Percentiles rank a stretch among this genome's conserved stretches.
Conservation (phyloP, 1,140 invertebrate species). For the Holcopasites calliopsidis region DNA sequence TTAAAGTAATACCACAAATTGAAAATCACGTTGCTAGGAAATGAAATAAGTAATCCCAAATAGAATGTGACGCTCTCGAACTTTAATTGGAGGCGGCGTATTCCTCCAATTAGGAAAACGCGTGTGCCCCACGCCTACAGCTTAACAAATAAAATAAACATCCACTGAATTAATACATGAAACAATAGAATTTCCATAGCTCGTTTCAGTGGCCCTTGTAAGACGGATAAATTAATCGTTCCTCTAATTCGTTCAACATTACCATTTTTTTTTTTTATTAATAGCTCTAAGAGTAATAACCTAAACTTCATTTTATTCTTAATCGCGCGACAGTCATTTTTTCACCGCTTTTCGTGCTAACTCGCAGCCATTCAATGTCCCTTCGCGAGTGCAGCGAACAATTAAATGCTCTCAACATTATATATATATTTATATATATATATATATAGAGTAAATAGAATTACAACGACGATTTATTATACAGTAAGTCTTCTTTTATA, state of each 20-base stretch:
- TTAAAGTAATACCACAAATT: constrained; percentile 11
- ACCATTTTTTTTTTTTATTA: not conserved
- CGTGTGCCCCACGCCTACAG: no score
- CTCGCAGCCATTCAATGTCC: no score
- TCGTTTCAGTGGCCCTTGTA: not conserved
- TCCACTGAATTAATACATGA: not conserved
- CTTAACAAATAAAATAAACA: constrained; percentile 15
- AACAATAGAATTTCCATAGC: not conserved
- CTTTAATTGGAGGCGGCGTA: no score
- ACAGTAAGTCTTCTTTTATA: no score
- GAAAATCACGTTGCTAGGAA: not conserved
- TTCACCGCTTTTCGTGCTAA: no score
- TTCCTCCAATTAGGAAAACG: no score
- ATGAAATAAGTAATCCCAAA: not conserved
- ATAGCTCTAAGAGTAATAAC: constrained; percentile 26
- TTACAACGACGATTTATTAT: not conserved
- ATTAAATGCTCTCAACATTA: no score
- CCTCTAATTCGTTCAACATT: not conserved
- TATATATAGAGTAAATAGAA: no score
- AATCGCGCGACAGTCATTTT: not conserved
- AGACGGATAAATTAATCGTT: constrained; percentile 11
- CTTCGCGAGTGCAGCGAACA: no score
- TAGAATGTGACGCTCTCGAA: not conserved
- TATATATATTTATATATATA: no score
- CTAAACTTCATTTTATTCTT: constrained; percentile 30